Conservation (phyloP, 2,113 vertebrate species). For the Cyprinodon tularosa region DNA sequence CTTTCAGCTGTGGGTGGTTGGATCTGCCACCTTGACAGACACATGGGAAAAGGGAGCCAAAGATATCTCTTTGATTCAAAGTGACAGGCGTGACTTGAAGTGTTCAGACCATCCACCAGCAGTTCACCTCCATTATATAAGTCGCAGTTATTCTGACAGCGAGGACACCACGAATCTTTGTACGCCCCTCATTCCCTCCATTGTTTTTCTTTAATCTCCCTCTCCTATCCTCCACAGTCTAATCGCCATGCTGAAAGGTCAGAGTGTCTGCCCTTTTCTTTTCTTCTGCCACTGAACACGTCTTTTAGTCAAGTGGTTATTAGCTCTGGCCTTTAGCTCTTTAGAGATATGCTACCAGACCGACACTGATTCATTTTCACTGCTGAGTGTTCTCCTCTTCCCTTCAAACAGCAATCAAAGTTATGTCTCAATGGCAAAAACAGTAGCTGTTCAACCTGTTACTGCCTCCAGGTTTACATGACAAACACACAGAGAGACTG, state of each 20-base stretch:
- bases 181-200: slow-evolving; percentile 13
- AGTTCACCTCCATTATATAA: slow-evolving; percentile 43
- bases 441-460: slow-evolving; percentile 2
- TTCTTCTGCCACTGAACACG: slow-evolving; percentile 38
- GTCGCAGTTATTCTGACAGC: slow-evolving; percentile 7
- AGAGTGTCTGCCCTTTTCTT: slow-evolving; percentile 38
- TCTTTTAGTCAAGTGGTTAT: slow-evolving; percentile 54
- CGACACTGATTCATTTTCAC: slow-evolving; percentile 26
- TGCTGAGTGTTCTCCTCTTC: not conserved
- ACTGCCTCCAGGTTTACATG: not conserved
- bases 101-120: slow-evolving; percentile 21
- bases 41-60: not conserved
- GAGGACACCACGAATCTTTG: slow-evolving; percentile 36
- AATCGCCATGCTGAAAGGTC: slow-evolving; percentile 51
- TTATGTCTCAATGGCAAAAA: not conserved
- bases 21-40: slow-evolving; percentile 6
- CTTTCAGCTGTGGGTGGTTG: not conserved
- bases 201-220: slow-evolving; percentile 33
- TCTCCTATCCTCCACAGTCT: slow-evolving; percentile 14
- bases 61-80: slow-evolving; percentile 46
- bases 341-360: slow-evolving; percentile 35
- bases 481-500: no score
- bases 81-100: slow-evolving; percentile 38
- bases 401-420: not conserved
- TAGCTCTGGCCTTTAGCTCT: slow-evolving; percentile 57